Evolutionary conservation across 2,797 vertebrate genomes (phyloP).

Genomic region (Pangasius mekongensis): DNA sequence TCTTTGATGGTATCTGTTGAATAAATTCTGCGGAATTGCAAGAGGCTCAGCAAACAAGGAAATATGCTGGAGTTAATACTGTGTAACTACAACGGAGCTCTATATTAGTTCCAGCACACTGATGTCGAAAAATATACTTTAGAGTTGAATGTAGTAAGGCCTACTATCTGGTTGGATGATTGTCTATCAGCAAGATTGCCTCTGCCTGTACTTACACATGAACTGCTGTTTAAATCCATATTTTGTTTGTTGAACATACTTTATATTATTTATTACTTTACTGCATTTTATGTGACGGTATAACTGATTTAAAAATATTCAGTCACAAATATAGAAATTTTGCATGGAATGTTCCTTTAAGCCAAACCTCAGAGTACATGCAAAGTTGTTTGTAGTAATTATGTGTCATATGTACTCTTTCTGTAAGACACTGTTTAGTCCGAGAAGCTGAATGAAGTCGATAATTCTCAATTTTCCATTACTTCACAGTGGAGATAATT

Average conservation of each 20-base stretch:
- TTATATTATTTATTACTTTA: neutral
- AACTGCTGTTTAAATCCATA: neutral
- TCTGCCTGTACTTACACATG: neutral
- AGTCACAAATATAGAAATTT: neutral
- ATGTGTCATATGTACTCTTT: neutral
- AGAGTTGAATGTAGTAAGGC: neutral
- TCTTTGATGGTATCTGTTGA: constrained; percentile 23
- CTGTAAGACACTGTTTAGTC: neutral
- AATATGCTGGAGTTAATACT: neutral
- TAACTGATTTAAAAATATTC: neutral
- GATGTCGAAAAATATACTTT: neutral
- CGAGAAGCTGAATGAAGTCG: neutral
- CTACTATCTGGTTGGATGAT: neutral
- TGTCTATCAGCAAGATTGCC: neutral
- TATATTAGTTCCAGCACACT: neutral
- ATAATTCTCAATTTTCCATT: neutral
- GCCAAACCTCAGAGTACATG: neutral
- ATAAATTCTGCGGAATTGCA: constrained; percentile 10
- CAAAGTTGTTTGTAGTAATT: neutral
- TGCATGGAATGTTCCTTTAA: neutral
- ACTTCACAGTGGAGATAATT: neutral
- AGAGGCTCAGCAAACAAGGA: constrained; percentile 6
- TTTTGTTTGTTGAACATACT: neutral
- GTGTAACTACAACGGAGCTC: neutral
- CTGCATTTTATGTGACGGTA: neutral